A percentile compares a stretch with the other conserved stretches of the same genome.
Conservation (phyloP, 2,113 vertebrate genomes). For the Prinia subflava region DNA sequence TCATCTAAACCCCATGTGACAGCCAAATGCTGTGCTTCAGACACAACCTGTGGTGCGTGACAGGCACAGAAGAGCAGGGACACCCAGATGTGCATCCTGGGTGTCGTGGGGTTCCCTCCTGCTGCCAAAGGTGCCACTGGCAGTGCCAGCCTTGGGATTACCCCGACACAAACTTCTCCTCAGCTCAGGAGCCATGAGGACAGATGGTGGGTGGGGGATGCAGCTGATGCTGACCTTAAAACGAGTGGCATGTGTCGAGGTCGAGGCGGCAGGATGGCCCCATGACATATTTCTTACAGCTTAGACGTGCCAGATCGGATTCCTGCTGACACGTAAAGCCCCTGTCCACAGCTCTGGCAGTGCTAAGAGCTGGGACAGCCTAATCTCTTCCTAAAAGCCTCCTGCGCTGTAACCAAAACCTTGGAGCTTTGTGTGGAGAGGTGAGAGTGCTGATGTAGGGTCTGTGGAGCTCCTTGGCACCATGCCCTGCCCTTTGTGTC, state of each 20-base stretch:
- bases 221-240: neutral
- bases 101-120: neutral
- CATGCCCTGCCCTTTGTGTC: neutral
- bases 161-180: neutral
- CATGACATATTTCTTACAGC: slow-evolving; percentile 26
- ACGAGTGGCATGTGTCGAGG: fast-evolving
- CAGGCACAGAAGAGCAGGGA: neutral
- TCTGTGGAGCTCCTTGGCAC: neutral
- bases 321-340: neutral
- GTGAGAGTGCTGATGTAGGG: fast-evolving
- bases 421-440: neutral
- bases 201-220: neutral
- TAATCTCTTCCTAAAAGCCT: neutral
- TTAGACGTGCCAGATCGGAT: neutral
- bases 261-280: neutral
- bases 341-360: neutral
- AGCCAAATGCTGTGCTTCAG: neutral
- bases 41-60: fast-evolving
- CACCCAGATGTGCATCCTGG: fast-evolving
- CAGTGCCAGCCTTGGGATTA: neutral
- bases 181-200: fast-evolving
- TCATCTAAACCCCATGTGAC: neutral
- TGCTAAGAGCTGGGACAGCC: neutral
- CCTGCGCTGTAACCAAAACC: neutral
- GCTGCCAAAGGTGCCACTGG: fast-evolving